phyloP scores from a whole-genome alignment of 2,797 vertebrate genomes.

The Halcyon chelicuti region DNA sequence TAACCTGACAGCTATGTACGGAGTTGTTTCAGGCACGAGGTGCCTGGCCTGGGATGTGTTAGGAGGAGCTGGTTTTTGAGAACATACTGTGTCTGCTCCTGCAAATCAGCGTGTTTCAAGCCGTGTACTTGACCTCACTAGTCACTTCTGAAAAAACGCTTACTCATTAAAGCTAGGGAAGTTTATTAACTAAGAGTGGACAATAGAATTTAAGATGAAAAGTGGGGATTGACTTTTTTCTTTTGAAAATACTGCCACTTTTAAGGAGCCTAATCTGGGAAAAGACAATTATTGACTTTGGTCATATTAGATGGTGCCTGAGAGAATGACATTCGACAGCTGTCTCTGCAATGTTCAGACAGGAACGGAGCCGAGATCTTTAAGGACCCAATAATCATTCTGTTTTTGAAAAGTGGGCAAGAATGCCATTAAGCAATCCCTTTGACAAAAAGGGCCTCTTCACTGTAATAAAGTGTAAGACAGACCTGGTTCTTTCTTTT shows the following conservation, averaged over 20 bases:
- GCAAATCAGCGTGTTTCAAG: not conserved
- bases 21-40: not conserved
- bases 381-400: not conserved
- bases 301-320: not conserved
- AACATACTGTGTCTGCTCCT: not conserved
- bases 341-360: not conserved
- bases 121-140: not conserved
- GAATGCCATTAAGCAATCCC: not conserved
- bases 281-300: slow-evolving; percentile 25
- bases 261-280: not conserved
- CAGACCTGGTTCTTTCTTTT: not conserved
- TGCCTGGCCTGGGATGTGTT: not conserved
- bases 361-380: not conserved
- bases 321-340: not conserved
- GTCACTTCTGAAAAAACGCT: not conserved
- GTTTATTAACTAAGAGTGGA: not conserved
- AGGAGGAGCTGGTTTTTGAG: not conserved
- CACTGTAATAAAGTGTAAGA: not conserved
- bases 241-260: not conserved
- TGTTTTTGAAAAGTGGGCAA: not conserved
- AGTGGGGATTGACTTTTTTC: not conserved
- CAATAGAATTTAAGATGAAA: not conserved
- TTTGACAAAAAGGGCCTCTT: not conserved
- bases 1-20: not conserved
- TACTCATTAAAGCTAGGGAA: not conserved